phyloP scores from a whole-genome alignment of 2,113 vertebrate genomes.

The Perccottus glenii region DNA sequence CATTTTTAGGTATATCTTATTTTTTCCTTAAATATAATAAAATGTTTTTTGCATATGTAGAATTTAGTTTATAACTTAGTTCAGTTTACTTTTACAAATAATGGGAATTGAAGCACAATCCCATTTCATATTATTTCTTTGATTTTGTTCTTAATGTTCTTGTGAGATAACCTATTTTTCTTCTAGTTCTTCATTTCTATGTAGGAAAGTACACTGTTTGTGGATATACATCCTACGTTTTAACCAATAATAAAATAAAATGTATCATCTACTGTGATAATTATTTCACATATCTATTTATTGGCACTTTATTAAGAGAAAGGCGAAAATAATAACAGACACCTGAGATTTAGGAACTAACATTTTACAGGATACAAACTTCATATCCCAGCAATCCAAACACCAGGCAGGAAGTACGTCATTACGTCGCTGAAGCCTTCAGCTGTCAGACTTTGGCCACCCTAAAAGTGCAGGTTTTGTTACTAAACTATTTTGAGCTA shows the following conservation, averaged over 20 bases:
- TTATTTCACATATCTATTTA: not conserved
- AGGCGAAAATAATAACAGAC: not conserved
- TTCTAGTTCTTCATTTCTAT: constrained; percentile 8
- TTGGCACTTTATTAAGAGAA: not conserved
- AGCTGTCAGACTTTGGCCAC: constrained; percentile 88
- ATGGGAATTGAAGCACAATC: constrained; percentile 26
- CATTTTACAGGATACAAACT: constrained; percentile 55
- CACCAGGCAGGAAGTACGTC: constrained; percentile 79
- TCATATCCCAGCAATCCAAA: constrained; percentile 79
- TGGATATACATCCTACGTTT: not conserved
- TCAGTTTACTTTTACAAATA: constrained; percentile 12
- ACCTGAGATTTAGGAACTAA: not conserved
- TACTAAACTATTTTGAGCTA: constrained; percentile 67
- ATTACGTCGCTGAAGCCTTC: constrained; percentile 83
- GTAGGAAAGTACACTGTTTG: not conserved
- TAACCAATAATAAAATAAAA: constrained; percentile 22
- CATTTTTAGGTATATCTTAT: constrained; percentile 16
- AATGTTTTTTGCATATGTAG: not conserved
- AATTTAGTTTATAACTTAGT: not conserved
- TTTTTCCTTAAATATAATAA: not conserved
- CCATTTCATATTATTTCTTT: constrained; percentile 23
- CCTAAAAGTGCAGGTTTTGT: constrained; percentile 73
- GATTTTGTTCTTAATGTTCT: constrained; percentile 11
- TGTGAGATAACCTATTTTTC: constrained; percentile 5
- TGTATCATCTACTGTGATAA: not conserved